Base-by-base conservation (phyloP, 2,888 invertebrate genomes). In the Maniola hyperantus region DNA sequence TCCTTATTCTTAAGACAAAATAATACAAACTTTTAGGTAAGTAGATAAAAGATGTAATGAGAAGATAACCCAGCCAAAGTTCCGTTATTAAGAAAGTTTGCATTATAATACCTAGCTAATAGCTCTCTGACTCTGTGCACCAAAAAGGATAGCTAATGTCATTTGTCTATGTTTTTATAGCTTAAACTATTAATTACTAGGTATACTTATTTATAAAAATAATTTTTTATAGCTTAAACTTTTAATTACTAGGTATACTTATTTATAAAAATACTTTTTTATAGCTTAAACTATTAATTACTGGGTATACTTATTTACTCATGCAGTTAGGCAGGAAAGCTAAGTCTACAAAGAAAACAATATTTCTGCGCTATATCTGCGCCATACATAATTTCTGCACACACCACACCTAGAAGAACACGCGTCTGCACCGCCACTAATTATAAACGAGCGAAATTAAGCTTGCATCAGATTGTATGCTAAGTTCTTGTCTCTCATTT, bases 401-500 rank as follows among this genome's bases (percentile, higher is more conserved):
- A 39, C 8, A 39, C 2, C 39, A 0, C 39, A 39, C 39, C 10
- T 11, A 39, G 39, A 11, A 39, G 39, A 4, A 15, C 48, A 48
- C 15, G 18, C n/a, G 8, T 48, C 48, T 48, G 6, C 1, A 2
- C 48, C 11, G 26, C 26, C 20, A 44, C 66, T 48, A 60, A 64
- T 63, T 60, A 69, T 63, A 60, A 66, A 60, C 36, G 59, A 64
- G 58, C 48, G 10, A 54, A 63, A 68, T 70, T 55, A 70, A 68
- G 46, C 44, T 46, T 44, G 54, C 65, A 62, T 68, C 65, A 48
- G 70, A 67, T 70, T 18, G 63, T 63, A 44, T 57, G 63, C 44
- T 68, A 67, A 61, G 57, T 65, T 68, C 64, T 69, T 61, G 69
- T 65, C 50, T 62, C 60, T 68, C 66, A 68, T 68, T 75, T 76